These are phyloP conservation scores for Cryptocephalus primarius DNA, from an alignment of 2,888 invertebrate species.

Conservation along the genomic window DNA sequence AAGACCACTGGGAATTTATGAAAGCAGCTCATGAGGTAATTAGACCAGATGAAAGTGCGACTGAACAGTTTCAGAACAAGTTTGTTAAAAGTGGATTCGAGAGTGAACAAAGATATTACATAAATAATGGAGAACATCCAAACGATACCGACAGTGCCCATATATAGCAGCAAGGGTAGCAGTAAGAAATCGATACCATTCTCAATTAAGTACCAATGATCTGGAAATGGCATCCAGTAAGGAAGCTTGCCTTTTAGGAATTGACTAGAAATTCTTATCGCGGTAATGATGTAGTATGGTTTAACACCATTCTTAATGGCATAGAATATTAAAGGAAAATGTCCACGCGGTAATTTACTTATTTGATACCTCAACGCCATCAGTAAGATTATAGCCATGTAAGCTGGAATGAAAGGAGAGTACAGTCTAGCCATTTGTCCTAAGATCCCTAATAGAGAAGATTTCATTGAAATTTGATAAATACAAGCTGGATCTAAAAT, in stretches of 20 bases:
- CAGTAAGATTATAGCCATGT: constrained; percentile 53
- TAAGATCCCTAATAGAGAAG: constrained; percentile 47
- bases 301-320: constrained; percentile 50
- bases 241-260: neutral
- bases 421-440: constrained; percentile 58
- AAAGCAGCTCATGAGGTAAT: constrained; percentile 52
- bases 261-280: constrained; percentile 33
- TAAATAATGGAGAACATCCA: constrained; percentile 44
- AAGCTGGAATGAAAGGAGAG: constrained; percentile 51
- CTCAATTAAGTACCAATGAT: constrained; percentile 24
- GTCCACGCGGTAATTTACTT: constrained; percentile 22
- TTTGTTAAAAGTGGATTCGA: constrained; percentile 59
- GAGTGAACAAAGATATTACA: constrained; percentile 49
- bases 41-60: constrained; percentile 42
- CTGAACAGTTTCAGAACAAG: constrained; percentile 40
- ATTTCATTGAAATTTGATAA: constrained; percentile 31
- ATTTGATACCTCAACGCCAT: constrained; percentile 48
- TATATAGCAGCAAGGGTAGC: constrained; percentile 50
- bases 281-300: constrained; percentile 45
- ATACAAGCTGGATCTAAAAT: constrained; percentile 60
- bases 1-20: constrained; percentile 59
- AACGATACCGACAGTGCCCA: constrained; percentile 49
- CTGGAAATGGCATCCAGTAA: constrained; percentile 22
- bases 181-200: constrained; percentile 37
- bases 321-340: constrained; percentile 41